Conservation (phyloP, 2,113 vertebrate genomes). For the Bucco capensis region DNA sequence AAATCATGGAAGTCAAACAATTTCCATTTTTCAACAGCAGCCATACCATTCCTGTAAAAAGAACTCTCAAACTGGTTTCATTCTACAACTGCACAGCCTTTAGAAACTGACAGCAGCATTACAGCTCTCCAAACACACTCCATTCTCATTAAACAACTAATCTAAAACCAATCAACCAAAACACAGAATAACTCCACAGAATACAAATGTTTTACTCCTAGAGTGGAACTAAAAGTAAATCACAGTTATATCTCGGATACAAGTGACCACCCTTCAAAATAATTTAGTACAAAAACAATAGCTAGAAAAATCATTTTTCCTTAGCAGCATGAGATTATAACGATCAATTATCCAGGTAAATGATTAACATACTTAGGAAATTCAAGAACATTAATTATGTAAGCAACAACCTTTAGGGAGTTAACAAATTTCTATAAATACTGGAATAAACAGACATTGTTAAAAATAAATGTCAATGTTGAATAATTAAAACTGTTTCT, state of each 20-base stretch:
- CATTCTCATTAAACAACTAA: slow-evolving; percentile 81
- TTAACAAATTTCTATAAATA: neutral
- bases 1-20: neutral
- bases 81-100: slow-evolving; percentile 58
- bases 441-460: neutral
- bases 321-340: neutral
- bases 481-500: neutral
- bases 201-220: slow-evolving; percentile 50
- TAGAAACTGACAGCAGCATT: slow-evolving; percentile 70
- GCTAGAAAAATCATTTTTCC: neutral
- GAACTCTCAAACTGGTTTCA: slow-evolving; percentile 54
- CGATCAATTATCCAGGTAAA: neutral
- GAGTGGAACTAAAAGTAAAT: slow-evolving; percentile 40
- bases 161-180: slow-evolving; percentile 71
- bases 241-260: slow-evolving; percentile 23
- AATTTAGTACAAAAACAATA: neutral
- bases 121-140: slow-evolving; percentile 74
- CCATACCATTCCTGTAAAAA: slow-evolving; percentile 37
- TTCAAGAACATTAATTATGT: neutral
- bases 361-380: neutral
- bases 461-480: neutral
- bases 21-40: neutral
- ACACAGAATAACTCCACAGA: slow-evolving; percentile 45
- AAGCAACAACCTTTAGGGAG: neutral
- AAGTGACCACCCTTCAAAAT: slow-evolving; percentile 8